Base-by-base conservation (phyloP, 2,888 invertebrate species). In the Eristalis intricaria region DNA sequence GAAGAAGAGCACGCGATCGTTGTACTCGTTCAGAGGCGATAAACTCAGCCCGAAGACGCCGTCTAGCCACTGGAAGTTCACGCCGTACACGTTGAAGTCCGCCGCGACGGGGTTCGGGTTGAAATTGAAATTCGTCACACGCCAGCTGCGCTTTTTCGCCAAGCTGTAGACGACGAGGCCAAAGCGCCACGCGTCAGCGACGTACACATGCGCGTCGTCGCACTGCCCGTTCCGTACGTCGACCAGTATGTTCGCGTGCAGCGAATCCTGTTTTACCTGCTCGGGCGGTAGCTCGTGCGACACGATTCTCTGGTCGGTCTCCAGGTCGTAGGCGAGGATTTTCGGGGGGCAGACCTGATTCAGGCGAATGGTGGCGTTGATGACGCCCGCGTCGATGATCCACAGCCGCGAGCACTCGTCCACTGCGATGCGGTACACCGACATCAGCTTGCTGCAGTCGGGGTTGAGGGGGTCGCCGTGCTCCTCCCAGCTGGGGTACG, bases 21-120 rank as follows among this genome's bases (percentile, higher is more conserved):
- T 89, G 93, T 91, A 68, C 38, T 89, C 35, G 91, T 90, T 7
- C 1, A 90, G 69, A 2, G 96, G 95, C n/a, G 96, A 95, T 63
- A 97, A 90, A 0, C 96, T 95, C 89, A 97, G 92, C 0, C 96
- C 96, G 90, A 97, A 97, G 26, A 97, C 94, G 0, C 97, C 97
- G 90, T 97, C 97, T 8, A 96, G 94, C 97, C 97, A 97, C 90
- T 97, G 96, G 90, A 97, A 97, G 88, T 96, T 95, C 0, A 97
- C 90, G 1, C 96, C 96, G 87, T 96, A 96, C 0, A 97, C 93
- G 79, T 96, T 95, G 90, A 96, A 97, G 89, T 96, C 95, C 0
- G 96, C 95, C 0, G 96, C 96, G 0, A 90, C 22, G 0, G 93
- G 93, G 84, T 92, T 92, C 0, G 93, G 92, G 3, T 90, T 90